phyloP scores from a whole-genome alignment of 2,797 vertebrate species.

The Arrhamphus sclerolepis region DNA sequence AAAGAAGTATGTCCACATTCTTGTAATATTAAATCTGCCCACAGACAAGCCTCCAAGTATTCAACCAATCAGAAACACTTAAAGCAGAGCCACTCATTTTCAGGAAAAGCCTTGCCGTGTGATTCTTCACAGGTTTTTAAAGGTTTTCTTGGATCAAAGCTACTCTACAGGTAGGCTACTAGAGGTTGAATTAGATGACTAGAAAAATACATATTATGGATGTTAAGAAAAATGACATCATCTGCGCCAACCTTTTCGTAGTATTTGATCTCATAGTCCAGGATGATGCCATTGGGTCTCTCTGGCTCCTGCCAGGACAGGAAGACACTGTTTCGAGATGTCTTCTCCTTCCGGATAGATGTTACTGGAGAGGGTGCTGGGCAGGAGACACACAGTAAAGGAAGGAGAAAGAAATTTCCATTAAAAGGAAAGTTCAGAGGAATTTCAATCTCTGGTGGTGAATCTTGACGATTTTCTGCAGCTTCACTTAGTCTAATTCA shows the following conservation, averaged over 20 bases:
- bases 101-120: too few species aligned
- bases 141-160: too few species aligned
- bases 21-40: too few species aligned
- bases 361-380: conserved; percentile 94
- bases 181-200: too few species aligned
- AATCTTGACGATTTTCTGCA: conserved; percentile 69
- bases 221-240: not conserved
- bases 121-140: too few species aligned
- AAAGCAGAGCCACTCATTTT: too few species aligned
- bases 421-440: conserved; percentile 68
- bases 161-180: too few species aligned
- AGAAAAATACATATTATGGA: too few species aligned
- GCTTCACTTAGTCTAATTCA: conserved; percentile 74
- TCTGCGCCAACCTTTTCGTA: conserved; percentile 93
- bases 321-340: conserved; percentile 92
- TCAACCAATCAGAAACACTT: too few species aligned
- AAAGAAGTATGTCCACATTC: too few species aligned
- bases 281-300: conserved; percentile 96
- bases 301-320: conserved; percentile 97
- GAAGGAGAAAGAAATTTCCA: conserved; percentile 26
- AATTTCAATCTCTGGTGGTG: conserved; percentile 72
- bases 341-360: conserved; percentile 92
- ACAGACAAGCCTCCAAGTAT: too few species aligned
- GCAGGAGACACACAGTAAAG: conserved; percentile 30
- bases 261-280: conserved; percentile 99